A percentile compares a stretch with the other conserved stretches of the same genome.
phyloP scores from a whole-genome alignment of 2,797 vertebrate species.

The Manis pentadactyla region DNA sequence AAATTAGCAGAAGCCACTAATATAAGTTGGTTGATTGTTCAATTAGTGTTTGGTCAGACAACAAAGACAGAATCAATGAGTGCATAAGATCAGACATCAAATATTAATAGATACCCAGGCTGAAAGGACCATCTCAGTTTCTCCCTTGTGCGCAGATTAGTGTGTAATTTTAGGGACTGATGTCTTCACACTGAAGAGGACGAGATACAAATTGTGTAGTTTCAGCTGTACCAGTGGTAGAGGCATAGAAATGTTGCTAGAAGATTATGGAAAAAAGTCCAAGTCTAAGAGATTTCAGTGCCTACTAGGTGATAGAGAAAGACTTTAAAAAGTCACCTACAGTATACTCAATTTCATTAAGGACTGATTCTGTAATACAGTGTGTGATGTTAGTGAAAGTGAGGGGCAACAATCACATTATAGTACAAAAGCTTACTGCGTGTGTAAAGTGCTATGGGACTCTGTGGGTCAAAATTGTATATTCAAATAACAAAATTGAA shows the following conservation, averaged over 20 bases:
- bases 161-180: slow-evolving; percentile 1
- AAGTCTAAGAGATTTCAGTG: neutral
- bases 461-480: neutral
- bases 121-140: neutral
- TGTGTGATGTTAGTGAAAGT: neutral
- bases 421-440: neutral
- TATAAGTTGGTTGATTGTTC: neutral
- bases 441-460: neutral
- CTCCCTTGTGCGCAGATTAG: neutral
- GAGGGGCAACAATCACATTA: neutral
- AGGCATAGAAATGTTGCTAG: neutral
- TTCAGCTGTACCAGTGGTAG: neutral
- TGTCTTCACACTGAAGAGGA: neutral
- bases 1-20: neutral
- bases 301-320: neutral
- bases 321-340: neutral
- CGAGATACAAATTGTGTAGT: neutral
- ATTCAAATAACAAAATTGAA: slow-evolving; percentile 9
- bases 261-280: neutral
- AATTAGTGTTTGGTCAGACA: neutral
- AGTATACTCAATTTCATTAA: neutral
- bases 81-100: neutral
- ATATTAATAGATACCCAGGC: neutral
- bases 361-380: neutral
- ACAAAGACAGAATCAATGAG: slow-evolving; percentile 18